Evolutionary conservation across 2,113 vertebrate species (phyloP).

Genomic region (Acrocephalus arundinaceus): DNA sequence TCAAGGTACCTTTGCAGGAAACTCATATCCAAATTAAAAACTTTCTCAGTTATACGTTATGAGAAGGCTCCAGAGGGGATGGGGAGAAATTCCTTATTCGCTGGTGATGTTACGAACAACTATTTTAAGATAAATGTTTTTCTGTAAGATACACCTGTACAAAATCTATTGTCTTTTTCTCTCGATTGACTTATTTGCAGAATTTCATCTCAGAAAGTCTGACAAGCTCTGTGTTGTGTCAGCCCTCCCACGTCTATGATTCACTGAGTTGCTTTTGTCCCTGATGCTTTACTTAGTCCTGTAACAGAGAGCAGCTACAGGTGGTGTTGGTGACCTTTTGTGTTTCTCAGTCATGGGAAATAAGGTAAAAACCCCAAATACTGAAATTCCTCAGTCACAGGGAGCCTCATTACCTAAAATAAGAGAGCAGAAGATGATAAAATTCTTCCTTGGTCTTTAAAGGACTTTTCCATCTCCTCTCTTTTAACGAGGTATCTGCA

Average conservation of each 20-base stretch:
- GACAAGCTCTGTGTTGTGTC: background rate
- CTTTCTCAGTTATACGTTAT: background rate
- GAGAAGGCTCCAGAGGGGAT: background rate
- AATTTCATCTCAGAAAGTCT: background rate
- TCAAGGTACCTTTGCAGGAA: background rate
- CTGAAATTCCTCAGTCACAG: background rate
- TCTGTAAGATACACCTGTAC: background rate
- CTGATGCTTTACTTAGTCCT: background rate
- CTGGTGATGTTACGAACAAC: background rate
- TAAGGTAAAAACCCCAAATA: background rate
- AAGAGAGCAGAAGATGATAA: background rate
- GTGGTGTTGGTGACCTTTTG: background rate
- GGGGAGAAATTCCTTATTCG: background rate
- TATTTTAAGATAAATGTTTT: background rate
- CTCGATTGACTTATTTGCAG: slow-evolving; percentile 15
- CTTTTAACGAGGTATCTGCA: background rate
- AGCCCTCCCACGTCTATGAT: background rate
- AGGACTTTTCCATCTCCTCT: background rate
- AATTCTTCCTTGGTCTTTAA: background rate
- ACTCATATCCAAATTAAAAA: background rate
- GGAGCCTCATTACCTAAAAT: background rate
- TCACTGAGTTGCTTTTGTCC: background rate
- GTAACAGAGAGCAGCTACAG: background rate
- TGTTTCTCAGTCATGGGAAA: background rate
- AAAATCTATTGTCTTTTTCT: background rate